Conservation (phyloP, 2,113 vertebrate species). For the Procavia capensis region DNA sequence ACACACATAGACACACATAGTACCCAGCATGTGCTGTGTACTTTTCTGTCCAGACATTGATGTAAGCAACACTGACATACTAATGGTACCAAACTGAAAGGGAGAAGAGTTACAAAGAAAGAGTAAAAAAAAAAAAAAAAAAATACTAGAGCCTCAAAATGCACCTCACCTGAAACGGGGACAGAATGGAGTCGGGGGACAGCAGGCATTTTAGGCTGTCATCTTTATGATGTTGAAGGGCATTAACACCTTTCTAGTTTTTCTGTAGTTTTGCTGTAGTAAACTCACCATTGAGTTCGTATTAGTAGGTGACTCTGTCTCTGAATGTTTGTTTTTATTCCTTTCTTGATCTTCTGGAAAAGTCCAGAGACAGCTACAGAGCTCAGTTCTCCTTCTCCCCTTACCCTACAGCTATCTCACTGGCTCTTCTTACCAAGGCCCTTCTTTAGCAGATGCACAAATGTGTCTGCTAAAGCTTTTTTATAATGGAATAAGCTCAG, state of each 20-base stretch:
- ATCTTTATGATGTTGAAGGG: neutral
- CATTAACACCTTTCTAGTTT: neutral
- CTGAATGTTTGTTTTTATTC: conserved; percentile 5
- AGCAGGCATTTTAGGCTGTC: neutral
- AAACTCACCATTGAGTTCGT: neutral
- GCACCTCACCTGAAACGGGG: neutral
- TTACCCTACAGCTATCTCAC: neutral
- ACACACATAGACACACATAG: no score
- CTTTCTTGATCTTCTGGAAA: neutral
- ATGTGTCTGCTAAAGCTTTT: neutral
- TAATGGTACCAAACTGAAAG: neutral
- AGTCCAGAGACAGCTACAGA: neutral
- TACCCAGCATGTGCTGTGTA: neutral
- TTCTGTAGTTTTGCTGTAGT: neutral
- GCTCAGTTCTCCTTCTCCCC: neutral
- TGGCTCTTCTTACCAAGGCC: no score
- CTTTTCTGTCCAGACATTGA: neutral
- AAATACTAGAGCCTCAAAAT: neutral
- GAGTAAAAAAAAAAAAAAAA: neutral
- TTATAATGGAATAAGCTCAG: neutral
- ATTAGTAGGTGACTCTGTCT: neutral
- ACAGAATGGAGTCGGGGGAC: neutral
- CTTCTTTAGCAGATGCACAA: neutral
- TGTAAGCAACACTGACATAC: neutral
- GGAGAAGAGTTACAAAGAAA: neutral